Conservation (phyloP, 2,888 invertebrate species). For the Tiliacea aurago region DNA sequence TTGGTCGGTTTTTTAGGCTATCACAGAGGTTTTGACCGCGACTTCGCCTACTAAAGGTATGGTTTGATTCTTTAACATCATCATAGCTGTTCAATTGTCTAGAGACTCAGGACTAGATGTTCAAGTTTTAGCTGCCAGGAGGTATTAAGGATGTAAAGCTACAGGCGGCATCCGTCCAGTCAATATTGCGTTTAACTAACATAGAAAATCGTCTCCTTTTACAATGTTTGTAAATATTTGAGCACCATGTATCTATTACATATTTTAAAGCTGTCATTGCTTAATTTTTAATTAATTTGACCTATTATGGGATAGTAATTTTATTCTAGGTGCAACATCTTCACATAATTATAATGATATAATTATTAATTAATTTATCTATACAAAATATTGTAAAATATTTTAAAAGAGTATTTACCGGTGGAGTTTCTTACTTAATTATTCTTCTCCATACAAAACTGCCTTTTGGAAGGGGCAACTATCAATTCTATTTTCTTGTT, state of each 20-base stretch:
- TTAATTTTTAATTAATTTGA: not conserved
- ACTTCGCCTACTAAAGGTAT: not conserved
- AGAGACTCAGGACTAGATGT: too few relatives aligned
- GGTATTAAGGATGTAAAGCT: not conserved
- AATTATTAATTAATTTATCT: too few relatives aligned
- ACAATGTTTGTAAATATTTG: not conserved
- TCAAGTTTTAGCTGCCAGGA: not conserved
- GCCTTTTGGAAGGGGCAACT: too few relatives aligned
- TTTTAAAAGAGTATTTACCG: too few relatives aligned
- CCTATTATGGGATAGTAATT: not conserved
- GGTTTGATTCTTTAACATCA: not conserved
- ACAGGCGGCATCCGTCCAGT: not conserved
- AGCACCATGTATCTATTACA: not conserved
- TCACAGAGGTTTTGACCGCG: not conserved
- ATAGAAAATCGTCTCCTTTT: not conserved
- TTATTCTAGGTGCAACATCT: not conserved
- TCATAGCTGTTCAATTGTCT: not conserved
- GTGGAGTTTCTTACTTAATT: too few relatives aligned
- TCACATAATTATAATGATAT: too few relatives aligned
- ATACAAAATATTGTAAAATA: too few relatives aligned
- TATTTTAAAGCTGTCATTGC: not conserved
- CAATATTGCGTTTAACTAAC: not conserved
- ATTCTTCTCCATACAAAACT: too few relatives aligned
- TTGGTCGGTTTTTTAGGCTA: constrained; percentile 20
- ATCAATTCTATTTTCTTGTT: too few relatives aligned